Base-by-base conservation (phyloP, 2,797 vertebrate genomes). In the Peromyscus melanophrys region DNA sequence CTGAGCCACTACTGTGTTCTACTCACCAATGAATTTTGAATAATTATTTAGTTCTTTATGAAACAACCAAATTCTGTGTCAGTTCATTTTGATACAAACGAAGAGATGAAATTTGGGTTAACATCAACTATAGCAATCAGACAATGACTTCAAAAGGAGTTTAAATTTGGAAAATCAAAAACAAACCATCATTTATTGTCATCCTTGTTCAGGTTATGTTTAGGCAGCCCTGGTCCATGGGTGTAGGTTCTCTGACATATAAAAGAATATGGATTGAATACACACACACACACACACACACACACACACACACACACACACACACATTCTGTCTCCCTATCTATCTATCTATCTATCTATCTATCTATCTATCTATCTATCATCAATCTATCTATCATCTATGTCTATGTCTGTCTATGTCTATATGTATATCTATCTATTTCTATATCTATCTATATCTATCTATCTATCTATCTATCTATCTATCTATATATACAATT, bases 11-110 rank as follows among this genome's bases (percentile, higher is more conserved):
- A 98, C 52, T 67, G 71, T 82, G 96, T 92, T 96, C 40, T 61
- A 94, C 84, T 87, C 93, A 97, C 98, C 95, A 96, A 97, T 98
- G 91, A 86, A 67, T 63, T 90, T 52, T 93, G 94, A 90, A 55
- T 95, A 92, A 92, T 91, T 89, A 55, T 19, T 82, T 92, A 4
- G 49, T 14, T 91, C 81, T 91, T 83, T 55, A 46, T n/a, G 1
- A 40, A 59, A 76, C 27, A 46, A 2, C 67, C 8, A 87, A 87
- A 71, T 71, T 71, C 23, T 55, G 49, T 55, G 7, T 14, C 0
- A 37, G 12, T 49, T 49, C 3, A 49, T 67, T 86, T 69, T 55
- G 2, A 96, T 85, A 96, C 88, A 87, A 83, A 83, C 94, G 49
- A 95, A 89, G 80, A 92, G 98, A 98, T 95, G 43, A 31, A 86